Percentiles rank a stretch among this genome's conserved stretches.
phyloP scores from a whole-genome alignment of 1,140 invertebrate genomes.

The Solenopsis invicta region DNA sequence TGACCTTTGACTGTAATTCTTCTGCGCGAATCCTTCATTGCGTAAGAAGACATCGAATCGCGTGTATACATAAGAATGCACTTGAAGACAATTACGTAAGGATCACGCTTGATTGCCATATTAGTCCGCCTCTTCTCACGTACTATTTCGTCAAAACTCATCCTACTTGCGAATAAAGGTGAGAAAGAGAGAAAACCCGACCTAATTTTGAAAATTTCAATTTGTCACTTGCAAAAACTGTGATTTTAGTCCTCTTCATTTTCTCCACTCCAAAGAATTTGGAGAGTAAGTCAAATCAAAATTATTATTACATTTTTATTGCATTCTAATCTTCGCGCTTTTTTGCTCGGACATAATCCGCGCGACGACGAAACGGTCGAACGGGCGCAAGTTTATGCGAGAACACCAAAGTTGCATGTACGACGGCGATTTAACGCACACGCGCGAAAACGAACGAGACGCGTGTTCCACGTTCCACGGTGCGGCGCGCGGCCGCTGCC shows the following conservation, averaged over 20 bases:
- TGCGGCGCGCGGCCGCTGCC: slow-evolving; percentile 44
- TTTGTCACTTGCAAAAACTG: not conserved
- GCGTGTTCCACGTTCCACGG: slow-evolving; percentile 43
- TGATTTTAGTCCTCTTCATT: too few relatives aligned
- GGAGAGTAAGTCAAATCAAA: too few relatives aligned
- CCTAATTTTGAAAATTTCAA: not conserved
- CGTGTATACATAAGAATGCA: not conserved
- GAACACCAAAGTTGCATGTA: not conserved
- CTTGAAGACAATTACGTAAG: slow-evolving; percentile 55
- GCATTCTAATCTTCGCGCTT: not conserved
- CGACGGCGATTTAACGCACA: slow-evolving; percentile 8
- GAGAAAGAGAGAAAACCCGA: not conserved
- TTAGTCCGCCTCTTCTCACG: slow-evolving; percentile 41
- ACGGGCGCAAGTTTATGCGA: slow-evolving; percentile 26
- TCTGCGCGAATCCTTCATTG: slow-evolving; percentile 10
- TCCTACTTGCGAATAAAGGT: not conserved
- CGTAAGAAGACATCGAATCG: slow-evolving; percentile 31
- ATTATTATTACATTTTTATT: too few relatives aligned
- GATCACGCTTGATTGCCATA: slow-evolving; percentile 47
- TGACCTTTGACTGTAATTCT: not conserved
- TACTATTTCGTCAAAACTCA: slow-evolving; percentile 39
- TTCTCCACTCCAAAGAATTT: too few relatives aligned
- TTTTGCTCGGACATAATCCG: not conserved
- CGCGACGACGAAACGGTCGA: not conserved
- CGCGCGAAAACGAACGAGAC: slow-evolving; percentile 14